Conservation (phyloP, 2,797 vertebrate species). For the Holocentrus rufus region DNA sequence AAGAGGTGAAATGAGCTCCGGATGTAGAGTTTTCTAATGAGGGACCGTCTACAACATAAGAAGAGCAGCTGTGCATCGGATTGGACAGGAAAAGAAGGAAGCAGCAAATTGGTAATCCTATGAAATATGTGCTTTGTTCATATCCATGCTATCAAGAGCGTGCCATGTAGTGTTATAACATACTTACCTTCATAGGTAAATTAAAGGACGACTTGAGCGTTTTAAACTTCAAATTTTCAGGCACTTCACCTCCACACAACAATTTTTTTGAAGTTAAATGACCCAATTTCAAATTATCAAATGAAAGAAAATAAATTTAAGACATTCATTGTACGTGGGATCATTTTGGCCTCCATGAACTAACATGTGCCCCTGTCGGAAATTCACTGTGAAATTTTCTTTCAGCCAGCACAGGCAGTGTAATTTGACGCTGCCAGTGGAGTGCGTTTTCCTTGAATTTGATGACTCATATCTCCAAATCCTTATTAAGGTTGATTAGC, state of each 20-base stretch:
- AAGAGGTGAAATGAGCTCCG: constrained; percentile 29
- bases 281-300: too few relatives aligned
- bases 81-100: background rate
- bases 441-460: constrained; percentile 56
- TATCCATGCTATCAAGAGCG: background rate
- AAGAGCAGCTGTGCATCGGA: background rate
- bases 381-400: constrained; percentile 28
- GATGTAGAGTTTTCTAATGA: constrained; percentile 8
- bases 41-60: background rate
- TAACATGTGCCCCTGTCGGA: constrained; percentile 31
- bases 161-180: too few relatives aligned
- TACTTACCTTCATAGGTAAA: too few relatives aligned
- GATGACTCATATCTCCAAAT: constrained; percentile 63
- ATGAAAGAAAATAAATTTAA: too few relatives aligned
- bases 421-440: constrained; percentile 59
- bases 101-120: background rate
- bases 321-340: too few relatives aligned
- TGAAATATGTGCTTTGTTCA: background rate
- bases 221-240: too few relatives aligned
- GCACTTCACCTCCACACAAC: too few relatives aligned
- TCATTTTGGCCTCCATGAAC: background rate
- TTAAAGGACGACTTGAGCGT: too few relatives aligned
- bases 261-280: too few relatives aligned
- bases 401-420: background rate
- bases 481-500: constrained; percentile 65